Evolutionary conservation across 2,797 vertebrate genomes (phyloP).

Genomic region (Enteromius anoplus): DNA sequence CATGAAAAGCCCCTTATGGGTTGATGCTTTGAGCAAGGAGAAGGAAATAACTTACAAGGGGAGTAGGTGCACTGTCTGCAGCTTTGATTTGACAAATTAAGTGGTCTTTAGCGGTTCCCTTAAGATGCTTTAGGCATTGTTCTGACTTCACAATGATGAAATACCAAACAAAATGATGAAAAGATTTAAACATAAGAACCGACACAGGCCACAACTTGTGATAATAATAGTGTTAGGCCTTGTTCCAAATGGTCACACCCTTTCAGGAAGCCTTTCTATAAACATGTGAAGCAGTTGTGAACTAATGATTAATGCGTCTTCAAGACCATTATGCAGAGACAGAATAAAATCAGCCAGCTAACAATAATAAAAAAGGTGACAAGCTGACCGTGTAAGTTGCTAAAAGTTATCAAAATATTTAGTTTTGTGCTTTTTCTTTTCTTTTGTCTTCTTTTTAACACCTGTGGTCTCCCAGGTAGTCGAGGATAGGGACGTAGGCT

Average conservation of each 20-base stretch:
- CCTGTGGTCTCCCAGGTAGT: background rate
- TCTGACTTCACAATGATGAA: conserved; percentile 54
- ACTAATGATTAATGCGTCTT: conserved; percentile 34
- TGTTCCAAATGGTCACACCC: conserved; percentile 38
- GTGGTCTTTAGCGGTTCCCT: conserved; percentile 72
- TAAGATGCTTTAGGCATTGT: conserved; percentile 62
- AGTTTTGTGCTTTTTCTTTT: background rate
- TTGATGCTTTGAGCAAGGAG: conserved; percentile 70
- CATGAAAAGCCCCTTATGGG: conserved; percentile 75
- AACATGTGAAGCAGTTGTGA: conserved; percentile 39
- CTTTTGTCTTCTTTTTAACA: background rate
- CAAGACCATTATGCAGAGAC: conserved; percentile 6
- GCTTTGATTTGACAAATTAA: conserved; percentile 81
- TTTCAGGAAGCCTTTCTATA: conserved; percentile 42
- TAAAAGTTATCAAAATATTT: background rate
- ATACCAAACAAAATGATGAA: conserved; percentile 56
- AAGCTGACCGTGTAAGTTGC: background rate
- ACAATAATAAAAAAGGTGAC: conserved; percentile 2
- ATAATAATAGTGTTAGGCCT: conserved; percentile 31
- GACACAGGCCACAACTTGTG: conserved; percentile 42
- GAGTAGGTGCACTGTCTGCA: conserved; percentile 67
- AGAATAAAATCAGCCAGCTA: conserved; percentile 2
- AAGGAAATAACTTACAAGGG: conserved; percentile 74
- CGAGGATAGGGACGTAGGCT: background rate
- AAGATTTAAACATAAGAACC: conserved; percentile 40